Evolutionary conservation across 2,888 invertebrate species (phyloP).

Genomic region (Pimpla rufipes): DNA sequence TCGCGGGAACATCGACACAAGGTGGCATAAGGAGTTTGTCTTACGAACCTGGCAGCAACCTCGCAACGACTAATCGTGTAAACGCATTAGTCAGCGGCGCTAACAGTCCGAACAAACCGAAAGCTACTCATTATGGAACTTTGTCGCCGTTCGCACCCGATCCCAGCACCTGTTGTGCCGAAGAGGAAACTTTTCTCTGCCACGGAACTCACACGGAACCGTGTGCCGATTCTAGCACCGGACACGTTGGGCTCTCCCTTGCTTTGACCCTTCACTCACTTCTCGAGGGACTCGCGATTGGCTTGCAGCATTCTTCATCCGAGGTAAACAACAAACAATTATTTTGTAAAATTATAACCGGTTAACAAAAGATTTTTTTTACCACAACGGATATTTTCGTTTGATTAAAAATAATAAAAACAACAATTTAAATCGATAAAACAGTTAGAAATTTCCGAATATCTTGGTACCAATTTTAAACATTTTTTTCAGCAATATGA

Average conservation of each 20-base stretch:
- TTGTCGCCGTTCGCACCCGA: constrained; percentile 60
- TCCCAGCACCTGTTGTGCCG: constrained; percentile 80
- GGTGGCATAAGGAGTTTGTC: constrained; percentile 60
- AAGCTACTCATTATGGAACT: constrained; percentile 68
- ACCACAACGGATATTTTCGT: no score
- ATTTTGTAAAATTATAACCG: no score
- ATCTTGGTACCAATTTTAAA: no score
- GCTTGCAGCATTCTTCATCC: constrained; percentile 89
- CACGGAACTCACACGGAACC: constrained; percentile 90
- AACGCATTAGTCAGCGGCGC: constrained; percentile 27
- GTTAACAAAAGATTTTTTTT: no score
- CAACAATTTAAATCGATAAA: no score
- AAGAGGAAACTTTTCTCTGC: constrained; percentile 86
- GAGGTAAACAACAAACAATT: constrained; percentile 86
- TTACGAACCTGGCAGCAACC: constrained; percentile 48
- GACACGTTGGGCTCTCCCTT: constrained; percentile 89
- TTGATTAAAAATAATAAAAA: no score
- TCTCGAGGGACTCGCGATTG: constrained; percentile 93
- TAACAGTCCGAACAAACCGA: constrained; percentile 25
- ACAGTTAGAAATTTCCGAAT: no score
- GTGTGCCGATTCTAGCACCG: constrained; percentile 88
- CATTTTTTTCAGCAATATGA: no score
- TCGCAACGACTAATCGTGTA: constrained; percentile 41
- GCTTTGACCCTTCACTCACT: constrained; percentile 93
- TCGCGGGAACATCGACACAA: constrained; percentile 40